Conservation (phyloP, 2,888 invertebrate species). For the Polymixis flavicincta region DNA sequence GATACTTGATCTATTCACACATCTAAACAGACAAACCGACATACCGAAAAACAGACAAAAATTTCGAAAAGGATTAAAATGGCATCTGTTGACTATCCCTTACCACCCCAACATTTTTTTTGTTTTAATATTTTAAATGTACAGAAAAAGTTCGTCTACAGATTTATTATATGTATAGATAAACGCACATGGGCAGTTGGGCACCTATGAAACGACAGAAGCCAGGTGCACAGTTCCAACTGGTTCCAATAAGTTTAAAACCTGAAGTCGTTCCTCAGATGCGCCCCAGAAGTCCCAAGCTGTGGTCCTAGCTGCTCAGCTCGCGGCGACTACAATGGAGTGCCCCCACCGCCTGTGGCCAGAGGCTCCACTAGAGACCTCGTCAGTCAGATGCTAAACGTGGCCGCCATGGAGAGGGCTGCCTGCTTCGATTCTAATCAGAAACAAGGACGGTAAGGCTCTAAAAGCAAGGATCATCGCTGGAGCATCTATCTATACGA, state of each 20-base stretch:
- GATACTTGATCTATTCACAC: too few species aligned
- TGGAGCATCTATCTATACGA: neutral
- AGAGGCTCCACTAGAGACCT: conserved; percentile 91
- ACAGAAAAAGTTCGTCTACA: too few species aligned
- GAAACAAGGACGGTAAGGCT: conserved; percentile 79
- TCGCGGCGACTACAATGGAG: conserved; percentile 94
- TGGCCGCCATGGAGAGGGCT: conserved; percentile 91
- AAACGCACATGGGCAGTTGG: too few species aligned
- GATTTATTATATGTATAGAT: too few species aligned
- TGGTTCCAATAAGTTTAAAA: neutral
- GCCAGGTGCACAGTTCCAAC: too few species aligned
- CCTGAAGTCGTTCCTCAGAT: conserved; percentile 75
- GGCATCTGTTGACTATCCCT: too few species aligned
- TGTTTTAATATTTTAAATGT: too few species aligned
- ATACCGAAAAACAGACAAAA: too few species aligned
- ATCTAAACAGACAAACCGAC: too few species aligned
- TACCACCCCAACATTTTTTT: too few species aligned
- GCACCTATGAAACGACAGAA: too few species aligned
- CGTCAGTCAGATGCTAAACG: conserved; percentile 93
- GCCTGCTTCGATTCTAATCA: conserved; percentile 78
- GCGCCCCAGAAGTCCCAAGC: conserved; percentile 85
- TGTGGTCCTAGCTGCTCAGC: conserved; percentile 95
- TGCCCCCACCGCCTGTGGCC: conserved; percentile 92
- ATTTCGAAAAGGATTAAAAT: too few species aligned
- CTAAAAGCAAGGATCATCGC: neutral